Percentiles rank a stretch among this genome's conserved stretches.
Conservation (phyloP, 30 jellyfish, hydroid and myxozoan genomes). For the Haliclystus octoradiatus region DNA sequence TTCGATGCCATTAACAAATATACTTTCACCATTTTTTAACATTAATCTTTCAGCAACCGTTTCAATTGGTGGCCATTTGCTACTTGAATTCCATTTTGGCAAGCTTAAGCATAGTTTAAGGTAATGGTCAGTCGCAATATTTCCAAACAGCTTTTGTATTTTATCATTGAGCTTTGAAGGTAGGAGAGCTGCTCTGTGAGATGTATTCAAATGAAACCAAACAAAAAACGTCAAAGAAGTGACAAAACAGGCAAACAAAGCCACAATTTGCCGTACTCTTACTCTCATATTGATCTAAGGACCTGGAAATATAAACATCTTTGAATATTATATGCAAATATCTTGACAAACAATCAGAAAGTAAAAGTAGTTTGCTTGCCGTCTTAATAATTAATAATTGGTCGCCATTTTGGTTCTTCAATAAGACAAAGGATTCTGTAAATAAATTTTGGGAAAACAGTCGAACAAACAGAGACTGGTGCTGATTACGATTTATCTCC, state of each 20-base stretch:
- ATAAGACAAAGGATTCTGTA: no score
- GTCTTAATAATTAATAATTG: no score
- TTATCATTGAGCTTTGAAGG: background rate
- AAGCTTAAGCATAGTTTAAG: background rate
- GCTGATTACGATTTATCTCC: no score
- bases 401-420: no score
- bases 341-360: no score
- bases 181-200: background rate
- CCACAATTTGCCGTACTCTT: background rate
- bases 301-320: no score
- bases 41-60: slow-evolving; percentile 46
- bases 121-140: background rate
- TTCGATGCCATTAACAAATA: slow-evolving; percentile 66
- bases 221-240: background rate
- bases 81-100: slow-evolving; percentile 57
- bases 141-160: background rate
- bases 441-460: no score
- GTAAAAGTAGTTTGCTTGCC: no score
- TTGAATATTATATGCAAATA: no score
- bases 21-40: slow-evolving; percentile 55
- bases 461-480: no score
- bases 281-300: no score
- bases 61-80: slow-evolving; percentile 78
- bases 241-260: background rate
- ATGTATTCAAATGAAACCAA: background rate